Evolutionary conservation across 2,797 vertebrate genomes (phyloP).

Genomic region (Potorous gilbertii): DNA sequence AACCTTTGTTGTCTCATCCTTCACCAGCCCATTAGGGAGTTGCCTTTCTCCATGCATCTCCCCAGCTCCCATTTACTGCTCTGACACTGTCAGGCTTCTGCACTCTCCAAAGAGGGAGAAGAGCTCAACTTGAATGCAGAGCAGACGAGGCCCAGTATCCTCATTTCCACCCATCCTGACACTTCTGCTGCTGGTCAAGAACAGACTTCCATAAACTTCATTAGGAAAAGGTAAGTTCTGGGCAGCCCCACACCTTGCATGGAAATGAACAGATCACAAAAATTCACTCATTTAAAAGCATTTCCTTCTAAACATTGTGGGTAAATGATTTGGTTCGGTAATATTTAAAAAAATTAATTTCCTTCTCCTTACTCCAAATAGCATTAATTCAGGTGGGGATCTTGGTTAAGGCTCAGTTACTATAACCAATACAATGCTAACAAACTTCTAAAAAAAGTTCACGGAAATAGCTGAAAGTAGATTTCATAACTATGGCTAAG

Average conservation of each 20-base stretch:
- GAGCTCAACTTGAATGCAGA: no score
- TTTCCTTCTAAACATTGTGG: neutral
- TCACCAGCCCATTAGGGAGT: no score
- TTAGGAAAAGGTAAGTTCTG: neutral
- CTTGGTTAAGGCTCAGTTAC: no score
- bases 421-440: neutral
- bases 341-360: neutral
- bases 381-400: neutral
- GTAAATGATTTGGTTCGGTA: neutral
- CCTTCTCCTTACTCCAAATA: neutral
- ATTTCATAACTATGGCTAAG: neutral
- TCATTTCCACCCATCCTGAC: neutral
- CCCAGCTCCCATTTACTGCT: no score
- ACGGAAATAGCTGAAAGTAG: neutral
- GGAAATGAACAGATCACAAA: neutral
- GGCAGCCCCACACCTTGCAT: neutral
- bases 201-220: neutral
- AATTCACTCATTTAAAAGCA: neutral
- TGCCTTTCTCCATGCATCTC: no score
- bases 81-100: no score
- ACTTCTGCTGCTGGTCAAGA: neutral
- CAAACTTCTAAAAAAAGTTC: neutral
- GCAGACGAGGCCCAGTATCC: no score
- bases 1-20: neutral
- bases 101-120: no score